These are phyloP conservation scores for Microcebus ravelobensis DNA, from an alignment of 2,113 vertebrate genomes.

Conservation along the genomic window DNA sequence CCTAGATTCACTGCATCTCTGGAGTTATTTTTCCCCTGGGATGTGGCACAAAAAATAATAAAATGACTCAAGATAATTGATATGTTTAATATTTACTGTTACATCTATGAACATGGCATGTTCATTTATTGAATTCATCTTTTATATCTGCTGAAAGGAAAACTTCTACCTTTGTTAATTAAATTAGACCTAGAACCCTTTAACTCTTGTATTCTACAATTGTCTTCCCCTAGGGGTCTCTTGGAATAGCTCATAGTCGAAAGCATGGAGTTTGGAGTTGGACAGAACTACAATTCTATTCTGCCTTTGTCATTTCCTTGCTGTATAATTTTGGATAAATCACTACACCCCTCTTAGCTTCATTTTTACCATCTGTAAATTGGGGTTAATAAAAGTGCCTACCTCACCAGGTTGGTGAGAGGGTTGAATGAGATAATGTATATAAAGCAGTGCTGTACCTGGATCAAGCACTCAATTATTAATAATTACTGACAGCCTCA, in stretches of 20 bases:
- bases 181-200: neutral
- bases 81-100: slow-evolving; percentile 14
- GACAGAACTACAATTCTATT: neutral
- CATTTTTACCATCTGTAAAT: slow-evolving; percentile 32
- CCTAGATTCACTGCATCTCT: neutral
- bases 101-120: neutral
- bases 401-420: neutral
- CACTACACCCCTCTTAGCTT: neutral
- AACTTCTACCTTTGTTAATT: neutral
- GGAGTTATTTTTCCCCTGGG: neutral
- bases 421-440: neutral
- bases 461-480: slow-evolving; percentile 35
- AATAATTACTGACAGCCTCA: neutral
- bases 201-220: neutral
- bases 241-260: neutral
- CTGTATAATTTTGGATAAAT: neutral
- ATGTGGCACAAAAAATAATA: neutral
- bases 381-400: slow-evolving; percentile 25
- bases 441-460: neutral
- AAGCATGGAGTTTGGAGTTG: neutral
- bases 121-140: neutral
- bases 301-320: neutral
- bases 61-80: neutral
- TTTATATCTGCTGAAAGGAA: slow-evolving; percentile 27
- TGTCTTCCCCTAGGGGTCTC: neutral